phyloP scores from a whole-genome alignment of 2,797 vertebrate genomes.

The Carcharodon carcharias region DNA sequence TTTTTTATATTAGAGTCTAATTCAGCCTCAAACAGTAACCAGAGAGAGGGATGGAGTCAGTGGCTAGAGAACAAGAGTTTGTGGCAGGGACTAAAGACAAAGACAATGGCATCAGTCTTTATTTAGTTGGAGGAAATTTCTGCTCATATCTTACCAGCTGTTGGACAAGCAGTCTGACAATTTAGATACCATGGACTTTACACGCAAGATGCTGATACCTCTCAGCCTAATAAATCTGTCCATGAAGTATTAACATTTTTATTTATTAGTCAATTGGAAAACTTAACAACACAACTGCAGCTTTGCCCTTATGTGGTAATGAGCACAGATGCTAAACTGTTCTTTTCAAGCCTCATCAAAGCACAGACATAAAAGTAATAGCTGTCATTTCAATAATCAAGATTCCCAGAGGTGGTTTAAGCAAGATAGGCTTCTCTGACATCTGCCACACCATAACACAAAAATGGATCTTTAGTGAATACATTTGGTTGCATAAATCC shows the following conservation, averaged over 20 bases:
- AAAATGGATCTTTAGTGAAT: neutral
- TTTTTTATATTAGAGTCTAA: too few species aligned
- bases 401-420: neutral
- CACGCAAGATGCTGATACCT: neutral
- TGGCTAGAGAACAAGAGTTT: neutral
- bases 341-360: neutral
- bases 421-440: neutral
- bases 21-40: neutral
- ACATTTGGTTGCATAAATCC: neutral
- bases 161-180: neutral
- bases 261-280: slow-evolving; percentile 6
- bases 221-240: neutral
- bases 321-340: slow-evolving; percentile 20
- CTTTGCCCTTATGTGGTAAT: neutral
- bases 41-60: neutral
- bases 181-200: neutral
- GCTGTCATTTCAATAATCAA: neutral
- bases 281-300: neutral
- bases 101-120: neutral
- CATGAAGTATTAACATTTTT: neutral
- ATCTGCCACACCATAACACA: neutral
- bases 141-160: too few species aligned
- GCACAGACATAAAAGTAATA: neutral
- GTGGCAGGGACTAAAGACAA: neutral
- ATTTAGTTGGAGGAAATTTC: neutral